Evolutionary conservation across 2,888 invertebrate species (phyloP).

Genomic region (Thymelicus lineola): DNA sequence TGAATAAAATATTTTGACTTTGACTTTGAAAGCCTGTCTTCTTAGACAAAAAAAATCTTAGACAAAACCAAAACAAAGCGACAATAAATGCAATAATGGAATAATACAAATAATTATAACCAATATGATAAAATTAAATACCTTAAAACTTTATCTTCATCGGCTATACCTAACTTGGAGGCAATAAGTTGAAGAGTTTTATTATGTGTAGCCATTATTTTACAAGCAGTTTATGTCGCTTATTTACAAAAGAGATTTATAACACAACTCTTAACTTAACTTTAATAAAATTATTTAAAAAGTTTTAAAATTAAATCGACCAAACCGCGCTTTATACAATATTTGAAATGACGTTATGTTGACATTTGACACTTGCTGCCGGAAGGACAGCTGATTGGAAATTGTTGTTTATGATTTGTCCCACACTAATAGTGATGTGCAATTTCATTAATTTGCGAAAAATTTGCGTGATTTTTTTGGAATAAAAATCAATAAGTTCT

Average conservation of each 20-base stretch:
- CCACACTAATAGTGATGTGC: too few species aligned
- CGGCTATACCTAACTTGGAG: constrained; percentile 67
- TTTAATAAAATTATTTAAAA: neutral
- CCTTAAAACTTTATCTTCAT: constrained; percentile 72
- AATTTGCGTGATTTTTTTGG: too few species aligned
- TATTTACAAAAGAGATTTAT: neutral
- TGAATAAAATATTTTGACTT: too few species aligned
- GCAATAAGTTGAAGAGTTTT: constrained; percentile 69
- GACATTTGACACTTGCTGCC: neutral
- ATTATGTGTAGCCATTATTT: constrained; percentile 60
- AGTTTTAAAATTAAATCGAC: too few species aligned
- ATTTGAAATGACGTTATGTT: neutral
- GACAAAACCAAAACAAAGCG: too few species aligned
- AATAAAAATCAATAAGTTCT: too few species aligned
- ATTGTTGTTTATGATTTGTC: neutral
- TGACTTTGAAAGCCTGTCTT: too few species aligned
- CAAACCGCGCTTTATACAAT: neutral
- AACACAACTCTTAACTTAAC: neutral
- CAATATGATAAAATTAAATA: constrained; percentile 43
- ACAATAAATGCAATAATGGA: neutral
- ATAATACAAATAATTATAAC: too few species aligned
- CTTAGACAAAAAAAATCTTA: too few species aligned
- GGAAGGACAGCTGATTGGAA: constrained; percentile 8
- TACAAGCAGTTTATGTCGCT: neutral
- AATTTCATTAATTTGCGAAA: too few species aligned